These are phyloP conservation scores for Aphaenogaster rudis DNA, from an alignment of 1,140 invertebrate genomes.

Conservation along the genomic window DNA sequence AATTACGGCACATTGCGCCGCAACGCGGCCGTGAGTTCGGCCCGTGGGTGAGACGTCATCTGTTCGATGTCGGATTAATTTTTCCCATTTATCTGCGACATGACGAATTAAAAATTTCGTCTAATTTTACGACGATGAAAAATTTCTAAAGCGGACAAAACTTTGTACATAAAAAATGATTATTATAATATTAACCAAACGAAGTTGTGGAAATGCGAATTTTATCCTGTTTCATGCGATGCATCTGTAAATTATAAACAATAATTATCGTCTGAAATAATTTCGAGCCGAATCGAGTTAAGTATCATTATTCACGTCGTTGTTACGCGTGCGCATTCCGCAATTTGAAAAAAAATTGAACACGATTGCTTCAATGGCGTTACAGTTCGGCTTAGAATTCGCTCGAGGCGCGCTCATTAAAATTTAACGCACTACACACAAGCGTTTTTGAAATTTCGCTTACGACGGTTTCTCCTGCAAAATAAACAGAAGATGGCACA, in stretches of 20 bases:
- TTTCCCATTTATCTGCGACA: conserved; percentile 25
- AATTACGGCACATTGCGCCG: conserved; percentile 67
- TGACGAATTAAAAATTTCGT: not conserved
- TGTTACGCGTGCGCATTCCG: not conserved
- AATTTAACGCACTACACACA: conserved; percentile 65
- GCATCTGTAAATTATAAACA: not conserved
- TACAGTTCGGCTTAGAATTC: conserved; percentile 21
- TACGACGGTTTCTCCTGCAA: conserved; percentile 35
- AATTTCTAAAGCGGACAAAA: not conserved
- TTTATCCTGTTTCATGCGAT: not conserved
- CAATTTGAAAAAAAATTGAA: not conserved
- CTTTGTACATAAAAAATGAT: not conserved
- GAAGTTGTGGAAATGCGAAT: not conserved
- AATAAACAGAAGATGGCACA: conserved; percentile 53
- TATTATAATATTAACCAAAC: not conserved
- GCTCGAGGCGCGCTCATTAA: conserved; percentile 59
- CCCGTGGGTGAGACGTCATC: conserved; percentile 40
- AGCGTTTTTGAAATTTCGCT: conserved; percentile 53
- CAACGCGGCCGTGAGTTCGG: conserved; percentile 23
- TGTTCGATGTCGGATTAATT: conserved; percentile 52
- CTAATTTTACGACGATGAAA: conserved; percentile 11
- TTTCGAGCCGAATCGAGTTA: not conserved
- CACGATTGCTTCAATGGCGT: not conserved
- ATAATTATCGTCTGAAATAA: not conserved
- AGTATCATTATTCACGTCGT: not conserved